phyloP scores from a whole-genome alignment of 2,113 vertebrate species.

The Myiopsitta monachus region DNA sequence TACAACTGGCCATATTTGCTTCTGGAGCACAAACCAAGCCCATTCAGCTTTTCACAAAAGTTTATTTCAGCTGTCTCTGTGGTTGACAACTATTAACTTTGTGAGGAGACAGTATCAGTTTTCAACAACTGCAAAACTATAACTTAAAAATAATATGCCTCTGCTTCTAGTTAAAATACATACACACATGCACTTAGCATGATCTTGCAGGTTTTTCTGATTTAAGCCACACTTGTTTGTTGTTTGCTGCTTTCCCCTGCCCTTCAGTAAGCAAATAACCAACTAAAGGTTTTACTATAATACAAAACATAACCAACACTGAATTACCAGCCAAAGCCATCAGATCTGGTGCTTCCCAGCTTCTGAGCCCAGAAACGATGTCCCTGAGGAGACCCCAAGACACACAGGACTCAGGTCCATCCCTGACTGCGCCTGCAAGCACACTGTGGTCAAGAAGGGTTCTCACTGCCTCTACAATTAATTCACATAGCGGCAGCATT shows the following conservation, averaged over 20 bases:
- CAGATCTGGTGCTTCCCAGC: not conserved
- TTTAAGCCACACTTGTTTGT: slow-evolving; percentile 64
- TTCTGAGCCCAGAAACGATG: not conserved
- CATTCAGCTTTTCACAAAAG: not conserved
- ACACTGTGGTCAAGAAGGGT: not conserved
- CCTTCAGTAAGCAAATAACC: not conserved
- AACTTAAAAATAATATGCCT: slow-evolving; percentile 7
- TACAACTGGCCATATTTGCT: not conserved
- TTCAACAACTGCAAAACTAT: slow-evolving; percentile 49
- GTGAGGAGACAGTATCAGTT: slow-evolving; percentile 23
- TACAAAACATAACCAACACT: not conserved
- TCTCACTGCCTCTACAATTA: rapidly evolving
- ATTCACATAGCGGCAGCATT: not conserved
- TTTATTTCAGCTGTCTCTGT: slow-evolving; percentile 2
- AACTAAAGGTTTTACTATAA: not conserved
- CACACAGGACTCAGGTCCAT: rapidly evolving
- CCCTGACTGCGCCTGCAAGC: not conserved
- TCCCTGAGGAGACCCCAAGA: not conserved
- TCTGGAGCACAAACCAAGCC: not conserved
- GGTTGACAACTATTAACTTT: slow-evolving; percentile 25
- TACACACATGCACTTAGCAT: slow-evolving; percentile 8
- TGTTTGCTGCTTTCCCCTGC: slow-evolving; percentile 35
- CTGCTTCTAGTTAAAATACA: slow-evolving; percentile 40
- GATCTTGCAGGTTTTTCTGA: slow-evolving; percentile 64
- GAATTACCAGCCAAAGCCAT: not conserved